phyloP scores from a whole-genome alignment of 1,140 invertebrate genomes.

The Drosophila watanabei region DNA sequence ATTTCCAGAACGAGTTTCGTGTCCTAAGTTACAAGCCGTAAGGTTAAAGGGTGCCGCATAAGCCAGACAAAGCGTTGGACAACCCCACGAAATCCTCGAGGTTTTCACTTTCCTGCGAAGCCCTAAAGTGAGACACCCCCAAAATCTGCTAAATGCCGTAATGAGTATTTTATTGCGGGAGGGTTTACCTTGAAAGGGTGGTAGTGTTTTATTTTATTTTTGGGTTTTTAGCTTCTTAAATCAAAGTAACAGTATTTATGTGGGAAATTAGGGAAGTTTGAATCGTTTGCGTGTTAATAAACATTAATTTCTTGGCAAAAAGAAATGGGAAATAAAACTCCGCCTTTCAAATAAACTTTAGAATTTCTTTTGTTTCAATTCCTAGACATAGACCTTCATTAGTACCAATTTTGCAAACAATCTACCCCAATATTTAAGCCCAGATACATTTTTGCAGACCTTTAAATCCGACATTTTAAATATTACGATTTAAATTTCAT shows the following conservation, averaged over 20 bases:
- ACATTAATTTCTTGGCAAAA: not conserved
- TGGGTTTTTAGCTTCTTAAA: not conserved
- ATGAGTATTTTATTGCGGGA: slow-evolving; percentile 46
- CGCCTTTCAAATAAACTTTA: not conserved
- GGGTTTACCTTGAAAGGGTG: not conserved
- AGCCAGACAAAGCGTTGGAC: slow-evolving; percentile 61
- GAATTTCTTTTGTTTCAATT: not conserved
- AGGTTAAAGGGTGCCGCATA: slow-evolving; percentile 66
- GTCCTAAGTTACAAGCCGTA: slow-evolving; percentile 16
- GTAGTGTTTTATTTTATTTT: not conserved
- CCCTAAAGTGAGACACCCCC: slow-evolving; percentile 41
- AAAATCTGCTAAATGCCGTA: slow-evolving; percentile 6
- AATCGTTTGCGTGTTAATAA: not conserved
- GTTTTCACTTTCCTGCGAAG: slow-evolving; percentile 38
- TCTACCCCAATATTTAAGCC: not conserved
- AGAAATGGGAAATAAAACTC: not conserved
- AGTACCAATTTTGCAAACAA: not conserved
- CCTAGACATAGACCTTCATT: not conserved
- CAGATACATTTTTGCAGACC: not conserved
- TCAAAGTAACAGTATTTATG: not conserved
- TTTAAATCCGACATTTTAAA: not conserved
- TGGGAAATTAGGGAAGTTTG: not conserved
- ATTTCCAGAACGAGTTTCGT: slow-evolving; percentile 39
- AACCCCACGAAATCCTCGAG: slow-evolving; percentile 36
- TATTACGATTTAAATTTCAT: not conserved